These are phyloP conservation scores for Eulemur macaco DNA, from an alignment of 2,113 vertebrate genomes.

Conservation along the genomic window DNA sequence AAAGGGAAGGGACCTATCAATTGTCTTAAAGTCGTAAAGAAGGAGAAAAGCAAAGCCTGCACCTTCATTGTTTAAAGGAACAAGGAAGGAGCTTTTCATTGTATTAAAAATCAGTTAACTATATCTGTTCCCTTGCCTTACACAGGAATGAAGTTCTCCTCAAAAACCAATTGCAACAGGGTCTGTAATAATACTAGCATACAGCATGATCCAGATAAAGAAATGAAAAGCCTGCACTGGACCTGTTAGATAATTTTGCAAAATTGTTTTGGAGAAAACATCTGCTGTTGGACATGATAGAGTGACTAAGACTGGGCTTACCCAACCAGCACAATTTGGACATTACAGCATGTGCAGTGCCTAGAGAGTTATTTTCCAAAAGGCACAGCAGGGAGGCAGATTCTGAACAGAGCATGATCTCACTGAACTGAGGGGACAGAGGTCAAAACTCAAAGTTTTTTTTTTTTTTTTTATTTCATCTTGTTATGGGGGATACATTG, in stretches of 20 bases:
- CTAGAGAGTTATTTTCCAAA: not conserved
- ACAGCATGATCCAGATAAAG: not conserved
- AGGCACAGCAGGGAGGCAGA: not conserved
- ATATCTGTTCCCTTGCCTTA: not conserved
- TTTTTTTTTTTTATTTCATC: no score
- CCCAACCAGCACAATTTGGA: not conserved
- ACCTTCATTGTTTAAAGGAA: not conserved
- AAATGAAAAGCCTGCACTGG: not conserved
- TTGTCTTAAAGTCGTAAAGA: not conserved
- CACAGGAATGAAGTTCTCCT: not conserved
- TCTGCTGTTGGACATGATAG: not conserved
- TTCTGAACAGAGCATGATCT: not conserved
- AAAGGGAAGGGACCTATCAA: not conserved
- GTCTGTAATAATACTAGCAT: not conserved
- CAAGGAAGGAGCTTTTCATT: not conserved
- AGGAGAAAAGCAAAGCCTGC: not conserved
- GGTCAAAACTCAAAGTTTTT: not conserved
- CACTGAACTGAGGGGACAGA: not conserved
- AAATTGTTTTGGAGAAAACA: not conserved
- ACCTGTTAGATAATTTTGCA: not conserved
- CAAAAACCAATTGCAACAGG: not conserved
- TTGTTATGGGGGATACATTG: no score
- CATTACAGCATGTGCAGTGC: fast-evolving
- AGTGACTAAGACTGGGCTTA: not conserved
- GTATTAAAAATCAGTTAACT: not conserved